Evolutionary conservation across 2,888 invertebrate genomes (phyloP), one percentile per base, ranked within the genome.

Genomic region (Andrena camellia): DNA sequence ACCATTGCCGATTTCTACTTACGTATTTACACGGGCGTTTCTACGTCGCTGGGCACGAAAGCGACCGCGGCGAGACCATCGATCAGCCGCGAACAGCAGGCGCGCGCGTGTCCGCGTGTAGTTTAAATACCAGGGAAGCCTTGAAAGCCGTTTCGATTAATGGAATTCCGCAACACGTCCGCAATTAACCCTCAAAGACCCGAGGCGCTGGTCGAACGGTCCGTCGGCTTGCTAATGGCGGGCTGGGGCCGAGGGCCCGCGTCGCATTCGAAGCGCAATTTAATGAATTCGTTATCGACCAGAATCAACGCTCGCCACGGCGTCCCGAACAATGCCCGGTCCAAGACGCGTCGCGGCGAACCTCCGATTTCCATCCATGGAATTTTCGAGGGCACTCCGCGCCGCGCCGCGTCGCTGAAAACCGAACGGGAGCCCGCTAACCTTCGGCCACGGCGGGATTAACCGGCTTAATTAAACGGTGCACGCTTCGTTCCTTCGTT

Each of bases 141-240:
- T 85, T 83, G 88, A 89, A 88, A 89, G 85, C 88, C 85, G 89
- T 89, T 89, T 86, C 89, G 89, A 89, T 89, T 89, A 89, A 89
- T 89, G 88, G 85, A 89, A 89, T 89, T 89, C 89, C 89, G 89
- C 89, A 89, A 89, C 89, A 86, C 88, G 89, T 71, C 89, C 89
- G 89, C 89, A 89, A 89, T 89, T 89, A 88, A 89, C 89, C 88
- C 89, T 89, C 89, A 89, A 89, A 89, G 89, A 89, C 89, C 88
- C 86, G 85, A 88, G 88, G 88, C 86, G 86, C 81, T 80, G 78
- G 69, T 76, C 85, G 88, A 88, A 88, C 84, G 84, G 85, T 87
- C 88, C 87, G 78, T 72, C 82, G 60, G 78, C 86, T 88, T 78
- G 87, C 85, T 89, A 89, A 89, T 86, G 86, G 88, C 81, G 79